Base-by-base conservation (phyloP, 2,888 invertebrate species). In the Malthinus seriepunctatus region DNA sequence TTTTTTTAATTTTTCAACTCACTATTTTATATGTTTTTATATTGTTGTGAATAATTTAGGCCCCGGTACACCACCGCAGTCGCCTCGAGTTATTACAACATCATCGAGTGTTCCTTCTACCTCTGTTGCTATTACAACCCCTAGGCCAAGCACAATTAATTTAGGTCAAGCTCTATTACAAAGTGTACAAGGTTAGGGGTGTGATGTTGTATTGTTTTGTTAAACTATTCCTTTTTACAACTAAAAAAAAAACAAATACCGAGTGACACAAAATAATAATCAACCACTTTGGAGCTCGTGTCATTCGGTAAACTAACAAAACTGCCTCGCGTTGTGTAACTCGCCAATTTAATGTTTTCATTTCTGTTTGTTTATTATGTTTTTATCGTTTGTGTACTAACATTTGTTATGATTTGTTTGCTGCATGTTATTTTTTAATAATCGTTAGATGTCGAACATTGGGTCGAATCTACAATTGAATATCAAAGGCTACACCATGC, bases 151-250 rank as follows among this genome's bases (percentile, higher is more conserved):
- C 56, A 69, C 77, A 45, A 67, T 78, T 60, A 78, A 76, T 69
- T 73, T 79, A 65, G 77, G 78, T 60, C 79, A 79, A 67, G 78
- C 77, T 63, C 73, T 80, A 64, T 75, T 80, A 64, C 79, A 80
- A 71, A 76, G 76, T 67, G 77, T 80, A 57, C 80, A 81, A 81
- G 81, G 81, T 81, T 78, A 78, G 77, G 67, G 62, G 34, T 14
- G 48, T 37, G n/a, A 31, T 37, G 12, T 51, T 10, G 12, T 32
- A 45, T n/a, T 57, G 45, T 51, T 15, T 10, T 3, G 1, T 6
- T 35, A 9, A 12, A 12, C 39, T 23, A 10, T 23, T 6, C 9
- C 15, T 42, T 38, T 38, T 12, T 38, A 38, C 23, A 23, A 23
- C 5, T 23, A 23, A 23, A 23, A 23, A 23, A 23, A 23, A 3